A percentile compares a stretch with the other conserved stretches of the same genome.
Evolutionary conservation across 2,888 invertebrate species (phyloP).

Genomic region (Dicranocentrus wangi): DNA sequence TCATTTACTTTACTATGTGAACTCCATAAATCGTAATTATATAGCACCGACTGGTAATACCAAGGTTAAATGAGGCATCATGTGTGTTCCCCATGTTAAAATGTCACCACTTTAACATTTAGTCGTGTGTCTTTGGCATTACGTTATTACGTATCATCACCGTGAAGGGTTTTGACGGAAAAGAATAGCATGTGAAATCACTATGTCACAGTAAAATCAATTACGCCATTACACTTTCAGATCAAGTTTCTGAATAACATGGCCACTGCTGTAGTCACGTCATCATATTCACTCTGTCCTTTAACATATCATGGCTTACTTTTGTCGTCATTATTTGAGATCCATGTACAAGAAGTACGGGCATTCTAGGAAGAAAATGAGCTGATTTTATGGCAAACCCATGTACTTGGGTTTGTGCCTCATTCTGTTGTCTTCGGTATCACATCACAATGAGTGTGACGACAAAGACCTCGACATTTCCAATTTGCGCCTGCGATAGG

Average conservation of each 20-base stretch:
- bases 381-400: conserved; percentile 9
- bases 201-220: no score
- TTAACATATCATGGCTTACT: conserved; percentile 19
- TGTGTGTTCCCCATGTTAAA: no score
- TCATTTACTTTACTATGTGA: no score
- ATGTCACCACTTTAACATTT: no score
- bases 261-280: conserved; percentile 62
- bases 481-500: conserved; percentile 5
- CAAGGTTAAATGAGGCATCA: no score
- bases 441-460: conserved; percentile 45
- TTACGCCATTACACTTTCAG: background rate
- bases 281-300: conserved; percentile 35
- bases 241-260: conserved; percentile 32
- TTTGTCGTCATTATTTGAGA: conserved; percentile 49
- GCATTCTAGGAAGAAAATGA: background rate
- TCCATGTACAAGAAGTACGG: background rate
- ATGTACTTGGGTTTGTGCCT: background rate
- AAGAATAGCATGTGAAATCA: no score
- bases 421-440: conserved; percentile 22
- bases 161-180: no score
- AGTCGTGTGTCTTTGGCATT: no score
- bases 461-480: conserved; percentile 60
- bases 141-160: no score
- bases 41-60: no score
- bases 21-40: no score